Base-by-base conservation (phyloP, 2,888 invertebrate genomes). In the Ormyrus thymus region DNA sequence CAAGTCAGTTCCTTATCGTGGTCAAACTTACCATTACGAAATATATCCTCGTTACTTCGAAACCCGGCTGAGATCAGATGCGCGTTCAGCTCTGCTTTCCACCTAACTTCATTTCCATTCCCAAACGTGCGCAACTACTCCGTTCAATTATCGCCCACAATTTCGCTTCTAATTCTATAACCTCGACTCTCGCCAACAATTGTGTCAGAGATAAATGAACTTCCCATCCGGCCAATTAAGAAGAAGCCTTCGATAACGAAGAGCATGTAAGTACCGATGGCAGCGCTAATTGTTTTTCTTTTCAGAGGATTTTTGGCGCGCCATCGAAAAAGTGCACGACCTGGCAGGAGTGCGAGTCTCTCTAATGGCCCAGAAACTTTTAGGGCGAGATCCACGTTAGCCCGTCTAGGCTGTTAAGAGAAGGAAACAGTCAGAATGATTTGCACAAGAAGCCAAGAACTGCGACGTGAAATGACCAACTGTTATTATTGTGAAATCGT, bases 341-440 rank as follows among this genome's bases (percentile, higher is more conserved):
- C 62, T 72, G 62, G 72, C 72, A 72, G 10, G 6, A 29, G 11
- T 29, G 70, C 59, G 7, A 70, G 70, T 8, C 45, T 45, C 43
- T 74, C 74, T 65, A 74, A 66, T 74, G 74, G 65, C 58, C 74
- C 58, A 74, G 74, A 74, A 65, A 74, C 58, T 65, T 58, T 65
- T 62, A 51, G 71, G 45, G 9, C 50, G 45, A 71, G 61, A 61
- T 59, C 53, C 58, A 48, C 29, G 56, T 65, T 66, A 71, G 29
- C 29, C 29, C 71, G 62, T 53, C 50, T 51, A 61, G 15, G 59
- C 43, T 45, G 55, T 7, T 29, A 8, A 48, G 46, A 29, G 62
- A 11, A 53, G 7, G 51, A 43, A 61, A 13, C 51, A 56, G 46
- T n/a, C n/a, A 9, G 46, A 11, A 29, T 8, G 7, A 29, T 29